A percentile compares a stretch with the other conserved stretches of the same genome.
phyloP scores from a whole-genome alignment of 2,113 vertebrate genomes.

The Amblyopsis rosae region DNA sequence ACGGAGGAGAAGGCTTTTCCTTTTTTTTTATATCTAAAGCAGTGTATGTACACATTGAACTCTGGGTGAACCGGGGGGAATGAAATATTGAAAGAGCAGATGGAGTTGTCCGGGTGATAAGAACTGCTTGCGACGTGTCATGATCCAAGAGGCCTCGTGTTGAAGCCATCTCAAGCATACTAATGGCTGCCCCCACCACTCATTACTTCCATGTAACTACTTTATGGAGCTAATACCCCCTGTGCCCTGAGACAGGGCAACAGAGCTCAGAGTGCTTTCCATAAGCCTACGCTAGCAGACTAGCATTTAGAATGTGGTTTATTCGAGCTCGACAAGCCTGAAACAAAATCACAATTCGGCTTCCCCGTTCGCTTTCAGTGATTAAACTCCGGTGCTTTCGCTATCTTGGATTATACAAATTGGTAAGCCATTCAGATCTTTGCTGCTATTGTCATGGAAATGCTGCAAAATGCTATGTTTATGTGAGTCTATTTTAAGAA shows the following conservation, averaged over 20 bases:
- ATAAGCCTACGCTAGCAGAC: slow-evolving; percentile 39
- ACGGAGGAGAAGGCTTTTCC: slow-evolving; percentile 86
- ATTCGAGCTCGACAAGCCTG: neutral
- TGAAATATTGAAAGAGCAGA: slow-evolving; percentile 99
- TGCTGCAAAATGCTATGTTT: too few relatives aligned
- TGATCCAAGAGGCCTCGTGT: slow-evolving; percentile 93
- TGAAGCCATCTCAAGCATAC: slow-evolving; percentile 94
- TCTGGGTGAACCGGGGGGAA: slow-evolving; percentile 89
- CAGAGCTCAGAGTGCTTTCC: slow-evolving; percentile 69
- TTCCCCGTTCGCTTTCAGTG: neutral
- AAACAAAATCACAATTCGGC: neutral
- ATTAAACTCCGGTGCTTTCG: neutral
- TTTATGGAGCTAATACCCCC: slow-evolving; percentile 94
- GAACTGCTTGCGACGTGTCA: slow-evolving; percentile 94
- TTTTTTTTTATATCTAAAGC: slow-evolving; percentile 70
- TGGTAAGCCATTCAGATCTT: neutral
- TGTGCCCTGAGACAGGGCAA: slow-evolving; percentile 79
- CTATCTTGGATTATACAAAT: neutral
- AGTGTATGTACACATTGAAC: slow-evolving; percentile 84
- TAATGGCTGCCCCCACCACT: slow-evolving; percentile 88
- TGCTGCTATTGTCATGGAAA: too few relatives aligned
- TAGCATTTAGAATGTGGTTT: slow-evolving; percentile 29
- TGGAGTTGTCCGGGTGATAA: slow-evolving; percentile 98
- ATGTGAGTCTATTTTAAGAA: neutral
- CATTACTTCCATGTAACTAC: slow-evolving; percentile 91